phyloP scores from a whole-genome alignment of 2,797 vertebrate genomes.

The Falco naumanni region DNA sequence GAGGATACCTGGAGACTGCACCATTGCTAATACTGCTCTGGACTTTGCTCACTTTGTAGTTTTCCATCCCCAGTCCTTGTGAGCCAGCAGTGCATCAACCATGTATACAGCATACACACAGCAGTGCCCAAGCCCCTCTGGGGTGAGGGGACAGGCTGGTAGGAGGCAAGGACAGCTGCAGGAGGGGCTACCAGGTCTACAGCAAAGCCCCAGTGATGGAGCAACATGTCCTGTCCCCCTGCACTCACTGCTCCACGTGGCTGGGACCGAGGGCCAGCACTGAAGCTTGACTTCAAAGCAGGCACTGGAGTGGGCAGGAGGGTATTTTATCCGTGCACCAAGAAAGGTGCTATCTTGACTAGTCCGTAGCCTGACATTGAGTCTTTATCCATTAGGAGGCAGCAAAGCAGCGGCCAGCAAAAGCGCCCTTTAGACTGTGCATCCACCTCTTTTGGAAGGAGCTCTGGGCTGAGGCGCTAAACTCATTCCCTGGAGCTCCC shows the following conservation, averaged over 20 bases:
- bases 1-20: neutral
- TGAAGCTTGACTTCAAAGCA: neutral
- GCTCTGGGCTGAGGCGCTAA: too few relatives aligned
- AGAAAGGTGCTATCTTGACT: neutral
- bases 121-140: neutral
- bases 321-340: too few relatives aligned
- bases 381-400: neutral
- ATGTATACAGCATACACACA: fast-evolving
- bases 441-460: neutral
- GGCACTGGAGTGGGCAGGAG: fast-evolving
- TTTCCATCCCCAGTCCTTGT: fast-evolving
- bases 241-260: fast-evolving
- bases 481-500: neutral
- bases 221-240: too few relatives aligned
- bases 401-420: neutral
- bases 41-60: too few relatives aligned
- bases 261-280: too few relatives aligned
- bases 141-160: too few relatives aligned
- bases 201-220: neutral
- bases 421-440: fast-evolving
- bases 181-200: neutral
- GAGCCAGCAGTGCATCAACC: fast-evolving
- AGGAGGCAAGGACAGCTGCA: neutral
- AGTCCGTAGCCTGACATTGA: neutral
- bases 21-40: neutral